Evolutionary conservation across 1,140 invertebrate species (phyloP).

Genomic region (Nasonia longicornis): DNA sequence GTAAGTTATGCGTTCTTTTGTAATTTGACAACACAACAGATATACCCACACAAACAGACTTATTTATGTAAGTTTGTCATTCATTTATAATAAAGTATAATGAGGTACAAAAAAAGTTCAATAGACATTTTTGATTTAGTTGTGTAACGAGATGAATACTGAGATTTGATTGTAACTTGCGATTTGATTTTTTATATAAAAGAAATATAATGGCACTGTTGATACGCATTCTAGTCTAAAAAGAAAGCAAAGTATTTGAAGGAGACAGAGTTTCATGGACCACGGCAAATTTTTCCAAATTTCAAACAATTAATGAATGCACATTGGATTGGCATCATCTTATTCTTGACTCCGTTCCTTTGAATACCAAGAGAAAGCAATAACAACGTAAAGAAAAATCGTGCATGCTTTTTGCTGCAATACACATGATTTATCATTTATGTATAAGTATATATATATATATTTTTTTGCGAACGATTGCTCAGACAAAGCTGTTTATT

Average conservation of each 20-base stretch:
- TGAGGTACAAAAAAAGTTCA: conserved; percentile 54
- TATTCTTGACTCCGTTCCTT: conserved; percentile 33
- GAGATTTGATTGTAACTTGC: conserved; percentile 19
- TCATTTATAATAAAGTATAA: conserved; percentile 66
- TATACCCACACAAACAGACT: conserved; percentile 59
- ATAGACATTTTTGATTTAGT: conserved; percentile 37
- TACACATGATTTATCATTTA: conserved; percentile 19
- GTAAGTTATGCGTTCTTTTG: conserved; percentile 66
- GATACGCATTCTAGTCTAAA: conserved; percentile 21
- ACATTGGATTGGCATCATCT: background rate
- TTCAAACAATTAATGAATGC: background rate
- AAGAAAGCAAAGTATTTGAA: conserved; percentile 32
- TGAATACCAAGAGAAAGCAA: conserved; percentile 26
- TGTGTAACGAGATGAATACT: background rate
- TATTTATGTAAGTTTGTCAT: conserved; percentile 65
- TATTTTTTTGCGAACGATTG: conserved; percentile 35
- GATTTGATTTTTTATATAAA: conserved; percentile 4
- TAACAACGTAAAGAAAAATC: conserved; percentile 5
- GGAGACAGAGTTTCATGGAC: conserved; percentile 28
- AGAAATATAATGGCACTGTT: conserved; percentile 28
- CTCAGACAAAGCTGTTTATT: conserved; percentile 18
- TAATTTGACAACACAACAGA: conserved; percentile 44
- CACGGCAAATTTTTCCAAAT: conserved; percentile 5
- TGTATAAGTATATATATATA: conserved; percentile 13
- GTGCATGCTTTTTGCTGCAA: conserved; percentile 17